A percentile compares a stretch with the other conserved stretches of the same genome.
phyloP scores from a whole-genome alignment of 2,797 vertebrate genomes.

The Sternarchorhynchus goeldii region DNA sequence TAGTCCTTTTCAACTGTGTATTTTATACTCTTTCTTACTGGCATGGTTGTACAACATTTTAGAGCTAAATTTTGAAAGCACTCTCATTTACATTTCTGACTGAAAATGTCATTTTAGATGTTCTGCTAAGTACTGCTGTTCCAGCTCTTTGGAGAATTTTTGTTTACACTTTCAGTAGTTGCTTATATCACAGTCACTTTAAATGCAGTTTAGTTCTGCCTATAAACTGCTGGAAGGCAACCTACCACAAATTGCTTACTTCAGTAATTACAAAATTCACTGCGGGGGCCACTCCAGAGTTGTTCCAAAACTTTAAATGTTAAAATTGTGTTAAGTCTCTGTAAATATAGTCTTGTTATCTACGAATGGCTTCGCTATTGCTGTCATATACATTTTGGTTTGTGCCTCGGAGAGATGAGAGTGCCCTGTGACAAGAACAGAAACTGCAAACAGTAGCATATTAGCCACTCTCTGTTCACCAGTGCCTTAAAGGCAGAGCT shows the following conservation, averaged over 20 bases:
- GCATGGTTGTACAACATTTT: no score
- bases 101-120: neutral
- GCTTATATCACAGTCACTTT: constrained; percentile 1
- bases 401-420: no score
- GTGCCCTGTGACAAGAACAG: neutral
- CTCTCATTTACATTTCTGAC: neutral
- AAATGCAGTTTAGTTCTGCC: neutral
- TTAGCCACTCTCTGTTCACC: neutral
- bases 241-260: neutral
- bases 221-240: neutral
- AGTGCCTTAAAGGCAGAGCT: neutral
- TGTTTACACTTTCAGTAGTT: neutral
- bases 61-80: neutral
- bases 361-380: neutral
- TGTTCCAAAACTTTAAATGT: neutral
- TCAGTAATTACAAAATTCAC: neutral
- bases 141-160: neutral
- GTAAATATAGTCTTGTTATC: neutral
- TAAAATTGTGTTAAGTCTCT: neutral
- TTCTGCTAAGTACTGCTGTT: neutral
- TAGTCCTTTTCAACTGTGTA: no score
- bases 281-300: neutral
- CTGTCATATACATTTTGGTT: neutral
- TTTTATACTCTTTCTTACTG: no score
- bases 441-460: neutral